Percentiles rank a stretch among this genome's conserved stretches.
Conservation (phyloP, 2,113 vertebrate species). For the Callocephalon fimbriatum region DNA sequence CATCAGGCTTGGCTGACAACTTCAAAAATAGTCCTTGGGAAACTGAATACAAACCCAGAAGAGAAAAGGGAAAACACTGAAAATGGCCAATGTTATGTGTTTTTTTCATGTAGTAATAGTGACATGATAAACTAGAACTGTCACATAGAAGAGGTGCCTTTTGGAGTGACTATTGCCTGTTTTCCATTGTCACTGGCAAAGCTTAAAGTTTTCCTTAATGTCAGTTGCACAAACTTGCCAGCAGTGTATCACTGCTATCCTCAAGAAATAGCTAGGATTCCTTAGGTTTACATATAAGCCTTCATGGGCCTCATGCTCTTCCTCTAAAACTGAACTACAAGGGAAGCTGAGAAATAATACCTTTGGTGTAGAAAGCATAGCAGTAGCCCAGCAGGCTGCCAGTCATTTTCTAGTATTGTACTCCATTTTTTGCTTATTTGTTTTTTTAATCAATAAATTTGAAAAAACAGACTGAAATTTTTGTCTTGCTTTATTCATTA, state of each 20-base stretch:
- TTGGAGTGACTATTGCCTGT: neutral
- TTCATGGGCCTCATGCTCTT: neutral
- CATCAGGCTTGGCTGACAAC: constrained; percentile 41
- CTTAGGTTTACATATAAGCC: neutral
- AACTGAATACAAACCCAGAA: neutral
- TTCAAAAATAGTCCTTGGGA: constrained; percentile 8
- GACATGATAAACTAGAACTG: neutral
- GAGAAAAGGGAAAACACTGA: neutral
- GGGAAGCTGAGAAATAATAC: neutral
- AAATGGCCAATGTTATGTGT: neutral
- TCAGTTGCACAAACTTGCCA: neutral
- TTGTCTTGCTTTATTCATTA: neutral
- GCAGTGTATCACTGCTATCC: neutral
- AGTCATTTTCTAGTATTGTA: neutral
- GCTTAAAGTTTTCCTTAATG: neutral
- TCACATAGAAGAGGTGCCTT: fast-evolving
- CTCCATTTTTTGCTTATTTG: neutral
- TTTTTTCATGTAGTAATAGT: neutral
- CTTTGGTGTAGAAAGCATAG: neutral
- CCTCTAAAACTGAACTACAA: neutral
- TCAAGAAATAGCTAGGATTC: neutral
- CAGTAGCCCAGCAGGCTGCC: neutral
- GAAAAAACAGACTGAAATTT: neutral
- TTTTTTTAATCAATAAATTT: neutral
- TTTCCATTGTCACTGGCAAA: neutral